These are phyloP conservation scores for Synergus japonicus DNA, from an alignment of 2,888 invertebrate species.

Conservation along the genomic window DNA sequence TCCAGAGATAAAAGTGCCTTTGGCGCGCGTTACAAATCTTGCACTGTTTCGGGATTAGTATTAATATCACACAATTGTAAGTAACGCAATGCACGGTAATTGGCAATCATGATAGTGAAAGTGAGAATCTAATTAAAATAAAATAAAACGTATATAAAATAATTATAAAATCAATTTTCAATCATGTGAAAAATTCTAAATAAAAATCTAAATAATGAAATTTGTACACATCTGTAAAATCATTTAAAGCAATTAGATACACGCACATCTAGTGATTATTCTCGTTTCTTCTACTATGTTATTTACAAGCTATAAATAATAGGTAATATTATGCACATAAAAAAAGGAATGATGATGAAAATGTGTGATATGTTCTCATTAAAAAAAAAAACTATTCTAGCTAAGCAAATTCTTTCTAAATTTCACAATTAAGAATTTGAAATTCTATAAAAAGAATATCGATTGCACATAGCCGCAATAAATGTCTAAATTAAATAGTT, in stretches of 20 bases:
- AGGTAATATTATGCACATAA: conserved; percentile 42
- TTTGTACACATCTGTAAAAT: not conserved
- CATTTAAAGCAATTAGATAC: not conserved
- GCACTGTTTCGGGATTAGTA: conserved; percentile 5
- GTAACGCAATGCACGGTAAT: conserved; percentile 9
- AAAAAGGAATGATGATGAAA: conserved; percentile 41
- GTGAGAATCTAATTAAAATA: not conserved
- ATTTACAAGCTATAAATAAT: conserved; percentile 46
- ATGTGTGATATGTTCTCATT: conserved; percentile 42
- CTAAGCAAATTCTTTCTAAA: conserved; percentile 7
- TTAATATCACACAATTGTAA: conserved; percentile 30
- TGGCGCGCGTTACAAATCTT: conserved; percentile 14
- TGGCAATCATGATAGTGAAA: not conserved
- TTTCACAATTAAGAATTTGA: not conserved
- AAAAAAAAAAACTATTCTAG: conserved; percentile 50
- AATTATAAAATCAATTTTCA: not conserved
- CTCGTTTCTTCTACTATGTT: conserved; percentile 14
- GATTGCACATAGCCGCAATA: not conserved
- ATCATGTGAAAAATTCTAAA: not conserved
- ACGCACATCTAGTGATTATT: not conserved
- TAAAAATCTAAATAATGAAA: not conserved
- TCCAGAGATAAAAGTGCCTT: conserved; percentile 6
- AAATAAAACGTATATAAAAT: not conserved
- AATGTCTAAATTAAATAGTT: not conserved
- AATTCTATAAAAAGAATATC: conserved; percentile 6